phyloP scores from a whole-genome alignment of 2,113 vertebrate species.

The Platanista minor region DNA sequence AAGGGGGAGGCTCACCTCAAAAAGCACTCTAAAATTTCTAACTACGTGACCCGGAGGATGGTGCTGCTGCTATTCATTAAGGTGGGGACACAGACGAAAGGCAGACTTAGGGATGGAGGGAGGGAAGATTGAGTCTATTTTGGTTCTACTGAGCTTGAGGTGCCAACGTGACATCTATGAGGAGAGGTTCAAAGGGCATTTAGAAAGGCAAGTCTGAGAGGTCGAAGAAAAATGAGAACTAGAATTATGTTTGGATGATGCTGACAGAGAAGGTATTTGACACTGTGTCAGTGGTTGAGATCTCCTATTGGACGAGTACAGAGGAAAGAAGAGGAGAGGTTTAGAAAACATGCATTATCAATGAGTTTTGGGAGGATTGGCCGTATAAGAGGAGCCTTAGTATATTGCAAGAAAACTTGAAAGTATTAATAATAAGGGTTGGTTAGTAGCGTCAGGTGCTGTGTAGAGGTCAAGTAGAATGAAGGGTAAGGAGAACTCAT shows the following conservation, averaged over 20 bases:
- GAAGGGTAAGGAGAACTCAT: constrained; percentile 9
- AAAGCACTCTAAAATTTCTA: not conserved
- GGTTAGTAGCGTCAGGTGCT: not conserved
- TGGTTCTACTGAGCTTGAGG: not conserved
- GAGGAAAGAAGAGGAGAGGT: not conserved
- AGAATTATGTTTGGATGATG: not conserved
- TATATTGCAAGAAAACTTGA: not conserved
- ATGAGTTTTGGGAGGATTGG: not conserved
- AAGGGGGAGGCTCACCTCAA: not conserved
- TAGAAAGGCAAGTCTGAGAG: not conserved
- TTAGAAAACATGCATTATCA: not conserved
- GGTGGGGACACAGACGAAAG: not conserved
- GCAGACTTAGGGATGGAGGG: not conserved
- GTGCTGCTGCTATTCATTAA: not conserved
- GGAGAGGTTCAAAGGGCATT: not conserved
- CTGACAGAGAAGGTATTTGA: not conserved
- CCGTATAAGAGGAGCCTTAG: not conserved
- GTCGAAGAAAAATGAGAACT: not conserved
- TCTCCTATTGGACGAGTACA: not conserved
- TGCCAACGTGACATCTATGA: not conserved
- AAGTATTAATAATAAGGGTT: not conserved
- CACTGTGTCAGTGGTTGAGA: not conserved
- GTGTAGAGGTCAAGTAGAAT: constrained; percentile 4
- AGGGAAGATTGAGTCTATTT: not conserved
- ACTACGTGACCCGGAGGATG: not conserved